Evolutionary conservation across 2,797 vertebrate genomes (phyloP).

Genomic region (Halcyon leucocephala): DNA sequence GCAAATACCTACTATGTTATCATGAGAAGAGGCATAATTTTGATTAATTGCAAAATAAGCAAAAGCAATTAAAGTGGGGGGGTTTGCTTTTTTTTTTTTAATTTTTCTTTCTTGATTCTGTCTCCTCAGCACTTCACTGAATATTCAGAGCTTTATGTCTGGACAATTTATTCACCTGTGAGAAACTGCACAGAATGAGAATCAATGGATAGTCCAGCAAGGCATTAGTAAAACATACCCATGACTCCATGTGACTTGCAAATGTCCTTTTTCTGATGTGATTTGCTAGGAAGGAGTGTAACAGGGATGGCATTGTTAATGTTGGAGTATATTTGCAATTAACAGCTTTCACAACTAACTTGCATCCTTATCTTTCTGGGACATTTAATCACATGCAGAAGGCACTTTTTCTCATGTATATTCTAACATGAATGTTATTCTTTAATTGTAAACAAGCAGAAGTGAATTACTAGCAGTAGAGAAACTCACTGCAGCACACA

Average conservation of each 20-base stretch:
- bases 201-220: background rate
- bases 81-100: too few species aligned
- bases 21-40: background rate
- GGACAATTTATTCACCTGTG: background rate
- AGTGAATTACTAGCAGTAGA: slow-evolving; percentile 49
- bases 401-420: slow-evolving; percentile 61
- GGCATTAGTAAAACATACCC: background rate
- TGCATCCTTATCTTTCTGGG: slow-evolving; percentile 12
- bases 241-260: background rate
- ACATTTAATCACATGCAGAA: slow-evolving; percentile 62
- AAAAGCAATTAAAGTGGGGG: background rate
- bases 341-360: slow-evolving; percentile 46
- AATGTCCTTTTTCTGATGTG: background rate
- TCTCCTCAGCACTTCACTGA: background rate
- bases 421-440: slow-evolving; percentile 53
- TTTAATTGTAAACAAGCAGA: slow-evolving; percentile 71
- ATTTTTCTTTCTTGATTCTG: background rate
- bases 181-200: background rate
- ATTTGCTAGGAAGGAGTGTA: background rate
- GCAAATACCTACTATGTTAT: background rate
- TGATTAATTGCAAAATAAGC: background rate
- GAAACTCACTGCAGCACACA: slow-evolving; percentile 46
- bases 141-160: background rate
- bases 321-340: slow-evolving; percentile 36
- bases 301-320: background rate